These are phyloP conservation scores for Crambe crambe DNA, from an alignment of 37 sponge, comb jelly and placozoan genomes.

Conservation along the genomic window DNA sequence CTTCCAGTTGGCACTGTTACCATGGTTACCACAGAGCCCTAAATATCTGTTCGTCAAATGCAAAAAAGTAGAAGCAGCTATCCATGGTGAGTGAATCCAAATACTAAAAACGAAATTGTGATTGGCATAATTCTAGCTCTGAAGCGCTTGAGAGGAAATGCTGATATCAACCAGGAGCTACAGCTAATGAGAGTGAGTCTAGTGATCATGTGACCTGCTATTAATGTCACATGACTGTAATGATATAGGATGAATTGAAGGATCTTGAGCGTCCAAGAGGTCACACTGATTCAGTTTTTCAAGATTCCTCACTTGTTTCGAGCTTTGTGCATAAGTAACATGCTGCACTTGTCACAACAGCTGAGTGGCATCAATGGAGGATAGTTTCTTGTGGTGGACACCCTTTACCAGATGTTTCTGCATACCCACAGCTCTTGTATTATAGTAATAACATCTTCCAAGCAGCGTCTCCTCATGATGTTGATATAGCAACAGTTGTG, in stretches of 20 bases:
- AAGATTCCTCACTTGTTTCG: slow-evolving; percentile 3
- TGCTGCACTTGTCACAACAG: slow-evolving; percentile 60
- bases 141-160: slow-evolving; percentile 18
- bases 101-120: no score
- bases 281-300: slow-evolving; percentile 24
- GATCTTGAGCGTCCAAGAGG: background rate
- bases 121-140: no score
- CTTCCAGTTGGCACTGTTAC: slow-evolving; percentile 46
- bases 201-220: background rate
- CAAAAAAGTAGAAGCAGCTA: slow-evolving; percentile 20
- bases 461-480: slow-evolving; percentile 27
- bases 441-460: slow-evolving; percentile 53
- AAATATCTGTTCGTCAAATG: slow-evolving; percentile 48
- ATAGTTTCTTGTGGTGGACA: no score
- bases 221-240: background rate
- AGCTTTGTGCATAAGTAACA: slow-evolving; percentile 31
- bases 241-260: slow-evolving; percentile 17
- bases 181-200: slow-evolving; percentile 25
- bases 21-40: slow-evolving; percentile 59
- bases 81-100: no score
- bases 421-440: slow-evolving; percentile 48
- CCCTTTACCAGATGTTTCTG: no score
- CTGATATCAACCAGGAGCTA: slow-evolving; percentile 12
- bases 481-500: slow-evolving; percentile 39
- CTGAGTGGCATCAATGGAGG: slow-evolving; percentile 63